Percentiles rank a stretch among this genome's conserved stretches.
Conservation (phyloP, 2,113 vertebrate genomes). For the Tachysurus fulvidraco region DNA sequence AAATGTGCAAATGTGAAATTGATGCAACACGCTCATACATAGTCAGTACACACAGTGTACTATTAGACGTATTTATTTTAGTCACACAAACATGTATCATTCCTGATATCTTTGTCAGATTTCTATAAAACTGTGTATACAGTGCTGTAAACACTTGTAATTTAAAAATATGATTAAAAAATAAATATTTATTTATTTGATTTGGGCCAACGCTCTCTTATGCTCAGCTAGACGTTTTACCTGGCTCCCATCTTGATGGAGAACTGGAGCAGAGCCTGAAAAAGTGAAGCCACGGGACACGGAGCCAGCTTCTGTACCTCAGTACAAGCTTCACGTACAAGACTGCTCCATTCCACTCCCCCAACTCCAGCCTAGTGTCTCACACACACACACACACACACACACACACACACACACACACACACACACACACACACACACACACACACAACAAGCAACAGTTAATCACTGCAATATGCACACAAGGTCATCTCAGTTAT, state of each 20-base stretch:
- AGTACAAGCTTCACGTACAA: slow-evolving; percentile 86
- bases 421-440: slow-evolving; percentile 5
- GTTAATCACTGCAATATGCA: neutral
- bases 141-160: neutral
- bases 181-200: neutral
- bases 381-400: slow-evolving; percentile 12
- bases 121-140: neutral
- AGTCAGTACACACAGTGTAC: too few species aligned
- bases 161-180: neutral
- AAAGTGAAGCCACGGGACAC: slow-evolving; percentile 80
- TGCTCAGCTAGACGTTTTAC: slow-evolving; percentile 61
- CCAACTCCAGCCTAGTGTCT: slow-evolving; percentile 75
- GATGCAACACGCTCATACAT: too few species aligned
- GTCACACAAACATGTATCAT: neutral
- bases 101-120: neutral
- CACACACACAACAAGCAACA: neutral
- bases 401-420: neutral
- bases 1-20: too few species aligned
- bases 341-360: slow-evolving; percentile 82
- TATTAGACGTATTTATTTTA: too few species aligned
- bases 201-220: neutral
- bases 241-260: slow-evolving; percentile 83
- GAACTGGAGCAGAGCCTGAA: slow-evolving; percentile 90
- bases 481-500: neutral
- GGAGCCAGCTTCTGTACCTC: slow-evolving; percentile 85